Evolutionary conservation across 2,797 vertebrate species (phyloP).

Genomic region (Paramormyrops hopkinsi): DNA sequence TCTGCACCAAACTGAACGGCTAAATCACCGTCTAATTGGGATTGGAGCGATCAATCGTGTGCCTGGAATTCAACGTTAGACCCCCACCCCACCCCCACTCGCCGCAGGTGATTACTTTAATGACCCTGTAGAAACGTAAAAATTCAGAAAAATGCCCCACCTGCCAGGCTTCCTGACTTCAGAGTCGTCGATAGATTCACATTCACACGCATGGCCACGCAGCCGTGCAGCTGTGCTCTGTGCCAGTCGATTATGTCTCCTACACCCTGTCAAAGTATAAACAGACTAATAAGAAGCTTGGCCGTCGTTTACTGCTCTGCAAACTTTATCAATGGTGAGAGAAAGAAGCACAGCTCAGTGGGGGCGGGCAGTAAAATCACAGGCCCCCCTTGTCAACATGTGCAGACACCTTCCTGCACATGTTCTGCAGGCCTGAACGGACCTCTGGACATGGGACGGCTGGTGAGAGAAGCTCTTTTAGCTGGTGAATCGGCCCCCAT

Average conservation of each 20-base stretch:
- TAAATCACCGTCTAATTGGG: not conserved
- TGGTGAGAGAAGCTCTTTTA: not conserved
- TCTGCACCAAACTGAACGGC: conserved; percentile 14
- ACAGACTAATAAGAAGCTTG: not conserved
- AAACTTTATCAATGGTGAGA: not conserved
- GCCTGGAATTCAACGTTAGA: not conserved
- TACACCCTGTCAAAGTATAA: not conserved
- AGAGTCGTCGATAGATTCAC: not conserved
- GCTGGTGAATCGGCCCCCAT: conserved; percentile 13
- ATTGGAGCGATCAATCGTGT: not conserved
- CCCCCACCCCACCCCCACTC: not conserved
- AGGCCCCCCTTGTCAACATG: not conserved
- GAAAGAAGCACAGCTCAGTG: not conserved
- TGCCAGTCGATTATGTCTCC: not conserved
- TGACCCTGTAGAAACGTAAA: not conserved
- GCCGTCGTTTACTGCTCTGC: not conserved
- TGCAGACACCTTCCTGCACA: not conserved
- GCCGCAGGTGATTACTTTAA: conserved; percentile 2
- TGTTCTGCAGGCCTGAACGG: not conserved
- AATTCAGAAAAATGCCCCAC: not conserved
- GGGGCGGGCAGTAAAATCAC: not conserved
- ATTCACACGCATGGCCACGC: not conserved
- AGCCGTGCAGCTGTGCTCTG: not conserved
- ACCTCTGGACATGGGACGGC: not conserved
- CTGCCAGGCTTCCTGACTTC: not conserved